Conservation (phyloP, 2,113 vertebrate species). For the Odontesthes bonariensis region DNA sequence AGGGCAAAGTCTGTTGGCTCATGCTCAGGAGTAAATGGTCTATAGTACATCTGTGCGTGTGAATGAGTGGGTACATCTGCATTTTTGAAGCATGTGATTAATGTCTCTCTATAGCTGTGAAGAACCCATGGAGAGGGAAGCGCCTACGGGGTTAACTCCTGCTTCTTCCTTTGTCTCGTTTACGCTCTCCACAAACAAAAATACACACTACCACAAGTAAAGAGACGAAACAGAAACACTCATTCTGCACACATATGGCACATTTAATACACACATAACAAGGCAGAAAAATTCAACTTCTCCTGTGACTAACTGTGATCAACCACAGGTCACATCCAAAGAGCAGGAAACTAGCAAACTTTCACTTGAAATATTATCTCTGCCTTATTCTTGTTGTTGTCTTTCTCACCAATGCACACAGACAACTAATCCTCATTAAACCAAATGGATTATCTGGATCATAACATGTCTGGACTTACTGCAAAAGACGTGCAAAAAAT, state of each 20-base stretch:
- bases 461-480: constrained; percentile 34
- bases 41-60: constrained; percentile 1
- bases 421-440: neutral
- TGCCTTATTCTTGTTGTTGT: constrained; percentile 1
- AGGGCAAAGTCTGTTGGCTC: constrained; percentile 6
- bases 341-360: neutral
- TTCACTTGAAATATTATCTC: neutral
- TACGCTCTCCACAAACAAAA: neutral
- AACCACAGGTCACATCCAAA: neutral
- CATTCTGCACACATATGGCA: neutral
- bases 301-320: neutral
- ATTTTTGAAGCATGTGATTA: constrained; percentile 77
- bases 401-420: neutral
- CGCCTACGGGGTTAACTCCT: constrained; percentile 52
- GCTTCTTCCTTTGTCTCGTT: constrained; percentile 10
- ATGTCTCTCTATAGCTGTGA: constrained; percentile 54
- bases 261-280: neutral
- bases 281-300: neutral
- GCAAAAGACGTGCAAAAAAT: constrained; percentile 56
- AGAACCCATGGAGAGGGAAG: constrained; percentile 62
- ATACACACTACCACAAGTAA: neutral
- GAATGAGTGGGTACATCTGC: constrained; percentile 53
- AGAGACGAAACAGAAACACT: neutral
- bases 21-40: constrained; percentile 27
- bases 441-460: constrained; percentile 4